phyloP scores from a whole-genome alignment of 2,113 vertebrate species.

The Xiphorhynchus elegans region DNA sequence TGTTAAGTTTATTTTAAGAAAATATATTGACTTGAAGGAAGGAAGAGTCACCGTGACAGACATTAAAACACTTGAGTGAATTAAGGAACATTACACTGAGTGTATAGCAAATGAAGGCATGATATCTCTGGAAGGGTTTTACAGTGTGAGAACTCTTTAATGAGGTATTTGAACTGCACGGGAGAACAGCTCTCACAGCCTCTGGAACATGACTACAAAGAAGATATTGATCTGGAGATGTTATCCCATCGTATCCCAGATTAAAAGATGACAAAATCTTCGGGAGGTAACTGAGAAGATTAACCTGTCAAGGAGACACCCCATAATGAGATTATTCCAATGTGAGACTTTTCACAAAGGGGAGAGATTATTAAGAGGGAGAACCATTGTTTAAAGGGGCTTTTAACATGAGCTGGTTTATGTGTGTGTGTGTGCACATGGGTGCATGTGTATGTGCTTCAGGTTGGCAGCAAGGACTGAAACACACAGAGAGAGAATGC shows the following conservation, averaged over 20 bases:
- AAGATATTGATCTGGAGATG: constrained; percentile 46
- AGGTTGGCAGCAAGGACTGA: neutral
- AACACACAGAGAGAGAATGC: neutral
- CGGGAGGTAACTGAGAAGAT: constrained; percentile 34
- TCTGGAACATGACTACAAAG: constrained; percentile 44
- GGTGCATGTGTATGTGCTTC: rapidly evolving
- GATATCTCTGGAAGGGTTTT: constrained; percentile 57
- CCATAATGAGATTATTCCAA: constrained; percentile 22
- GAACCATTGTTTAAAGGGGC: neutral
- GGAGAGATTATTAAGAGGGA: constrained; percentile 7
- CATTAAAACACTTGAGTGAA: constrained; percentile 54
- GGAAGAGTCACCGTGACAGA: constrained; percentile 47
- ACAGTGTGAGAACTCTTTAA: constrained; percentile 60
- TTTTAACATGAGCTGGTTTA: neutral
- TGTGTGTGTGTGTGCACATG: neutral
- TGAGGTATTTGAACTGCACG: constrained; percentile 49
- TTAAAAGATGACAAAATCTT: constrained; percentile 62
- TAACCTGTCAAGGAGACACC: constrained; percentile 40
- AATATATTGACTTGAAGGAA: constrained; percentile 50
- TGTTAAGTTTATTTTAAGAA: constrained; percentile 59
- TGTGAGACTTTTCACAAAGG: constrained; percentile 6
- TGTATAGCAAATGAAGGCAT: constrained; percentile 21
- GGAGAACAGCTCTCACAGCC: constrained; percentile 29
- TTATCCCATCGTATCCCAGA: constrained; percentile 57
- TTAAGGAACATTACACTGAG: constrained; percentile 31